Evolutionary conservation across 92 coral and sea anemone species (phyloP).

Genomic region (Umimayanthus kanabou): DNA sequence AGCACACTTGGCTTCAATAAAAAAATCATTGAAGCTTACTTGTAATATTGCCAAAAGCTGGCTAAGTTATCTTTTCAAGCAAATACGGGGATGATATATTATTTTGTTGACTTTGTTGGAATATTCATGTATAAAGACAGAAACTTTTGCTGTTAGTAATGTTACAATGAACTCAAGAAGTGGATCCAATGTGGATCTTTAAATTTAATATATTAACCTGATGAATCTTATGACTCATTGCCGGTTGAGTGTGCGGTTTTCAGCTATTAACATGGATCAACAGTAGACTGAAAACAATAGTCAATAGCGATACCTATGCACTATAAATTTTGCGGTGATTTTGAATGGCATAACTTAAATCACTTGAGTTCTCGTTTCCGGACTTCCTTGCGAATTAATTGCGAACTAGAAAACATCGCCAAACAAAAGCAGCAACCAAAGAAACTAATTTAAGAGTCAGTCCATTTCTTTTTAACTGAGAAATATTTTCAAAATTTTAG

Average conservation of each 20-base stretch:
- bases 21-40: neutral
- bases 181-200: neutral
- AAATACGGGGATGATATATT: neutral
- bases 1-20: neutral
- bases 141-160: neutral
- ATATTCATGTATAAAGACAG: neutral
- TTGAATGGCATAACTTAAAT: neutral
- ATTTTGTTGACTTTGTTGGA: too few species aligned
- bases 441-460: too few species aligned
- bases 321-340: constrained; percentile 19
- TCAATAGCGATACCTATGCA: neutral
- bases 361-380: constrained; percentile 3
- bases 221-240: neutral
- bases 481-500: neutral
- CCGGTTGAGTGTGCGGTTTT: neutral
- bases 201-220: neutral
- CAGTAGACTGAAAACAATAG: neutral
- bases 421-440: too few species aligned
- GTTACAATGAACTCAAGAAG: neutral
- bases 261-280: neutral
- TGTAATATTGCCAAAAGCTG: neutral
- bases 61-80: constrained; percentile 4
- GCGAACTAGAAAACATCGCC: neutral
- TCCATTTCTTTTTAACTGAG: neutral
- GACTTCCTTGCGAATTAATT: constrained; percentile 3